These are phyloP conservation scores for Chunga burmeisteri DNA, from an alignment of 2,113 vertebrate genomes.

Conservation along the genomic window DNA sequence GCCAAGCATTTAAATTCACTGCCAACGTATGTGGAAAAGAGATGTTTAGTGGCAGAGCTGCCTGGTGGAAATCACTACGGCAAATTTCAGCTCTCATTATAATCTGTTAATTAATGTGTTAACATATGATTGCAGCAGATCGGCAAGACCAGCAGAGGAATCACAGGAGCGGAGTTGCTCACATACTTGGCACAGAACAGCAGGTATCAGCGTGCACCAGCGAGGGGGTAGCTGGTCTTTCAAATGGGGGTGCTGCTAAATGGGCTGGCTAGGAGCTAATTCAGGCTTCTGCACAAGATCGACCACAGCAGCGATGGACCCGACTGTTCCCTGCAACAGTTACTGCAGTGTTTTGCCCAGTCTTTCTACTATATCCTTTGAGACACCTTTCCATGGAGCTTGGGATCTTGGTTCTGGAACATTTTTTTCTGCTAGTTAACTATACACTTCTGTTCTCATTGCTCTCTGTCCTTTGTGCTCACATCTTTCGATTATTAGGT, in stretches of 20 bases:
- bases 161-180: neutral
- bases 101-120: conserved; percentile 52
- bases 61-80: neutral
- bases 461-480: neutral
- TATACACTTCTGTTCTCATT: neutral
- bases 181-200: neutral
- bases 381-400: neutral
- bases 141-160: neutral
- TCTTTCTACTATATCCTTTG: neutral
- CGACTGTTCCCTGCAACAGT: neutral
- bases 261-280: neutral
- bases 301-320: accelerated
- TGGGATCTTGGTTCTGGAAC: neutral
- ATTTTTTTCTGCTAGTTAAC: neutral
- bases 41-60: neutral
- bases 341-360: neutral
- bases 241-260: neutral
- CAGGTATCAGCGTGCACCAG: accelerated
- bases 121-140: neutral
- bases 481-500: neutral
- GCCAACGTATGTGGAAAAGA: neutral
- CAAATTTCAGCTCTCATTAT: conserved; percentile 24
- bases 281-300: neutral
- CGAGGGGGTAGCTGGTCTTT: neutral
- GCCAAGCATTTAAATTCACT: neutral